Base-by-base conservation (phyloP, 2,888 invertebrate species). In the Perizoma affinitatum region DNA sequence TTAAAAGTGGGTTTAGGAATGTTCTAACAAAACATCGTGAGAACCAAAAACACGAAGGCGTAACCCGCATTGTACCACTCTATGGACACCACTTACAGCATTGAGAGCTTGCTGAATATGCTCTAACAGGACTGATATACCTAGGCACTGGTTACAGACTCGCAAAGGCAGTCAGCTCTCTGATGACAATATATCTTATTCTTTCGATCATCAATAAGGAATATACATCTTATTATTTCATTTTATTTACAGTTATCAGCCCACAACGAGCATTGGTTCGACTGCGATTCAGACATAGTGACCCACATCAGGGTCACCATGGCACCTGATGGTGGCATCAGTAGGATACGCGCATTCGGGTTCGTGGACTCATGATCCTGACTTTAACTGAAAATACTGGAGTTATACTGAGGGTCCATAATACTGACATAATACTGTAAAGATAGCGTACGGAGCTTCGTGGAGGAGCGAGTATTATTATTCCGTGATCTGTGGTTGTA, bases 281-380 rank as follows among this genome's bases (percentile, higher is more conserved):
- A 86, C 58, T 82, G 90, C 45, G 74, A 79, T 34, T 83, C 86
- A 0, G 80, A 76, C 4, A 74, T 82, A 5, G 82, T 94, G 58
- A 91, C 93, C 5, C 94, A 94, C 71, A 78, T 95, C 9, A 88
- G 89, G 69, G 88, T 95, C 5, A 94, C 93, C 47, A 94, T 94
- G 70, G 93, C 93, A 0, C 95, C 95, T 0, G 95, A 95, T 71
- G 95, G 95, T 4, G 95, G 95, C 9, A 84, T 95, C 66, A 94
- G 94, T 68, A 90, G 95, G 69, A 79, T 95, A n/a, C 80, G 93
- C 54, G 79, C 93, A 0, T 92, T 88, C 22, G 92, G 92, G 4
- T 78, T 73, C 41, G 75, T 74, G 9, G 69, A 73, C 45, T 59
- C 63, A 48, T 63, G 58, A 63, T 58, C 54, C 40, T 42, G 7